Base-by-base conservation (phyloP, 2,797 vertebrate genomes). In the Eulemur rubriventer region DNA sequence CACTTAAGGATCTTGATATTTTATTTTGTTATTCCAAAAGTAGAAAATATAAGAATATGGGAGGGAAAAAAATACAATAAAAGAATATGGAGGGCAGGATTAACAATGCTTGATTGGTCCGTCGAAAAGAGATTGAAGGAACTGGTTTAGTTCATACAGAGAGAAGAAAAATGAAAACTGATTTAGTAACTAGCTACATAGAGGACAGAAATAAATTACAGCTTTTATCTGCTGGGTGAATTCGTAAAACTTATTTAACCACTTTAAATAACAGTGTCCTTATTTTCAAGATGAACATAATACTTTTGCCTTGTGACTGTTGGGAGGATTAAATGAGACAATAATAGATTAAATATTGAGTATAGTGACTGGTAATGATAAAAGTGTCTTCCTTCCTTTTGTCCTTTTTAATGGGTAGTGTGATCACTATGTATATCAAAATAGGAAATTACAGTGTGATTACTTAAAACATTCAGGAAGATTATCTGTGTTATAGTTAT, bases 1-100 rank as follows among this genome's bases (percentile, higher is more conserved):
- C 38, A 91, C 86, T 93, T 86, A 28, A 87, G 22, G 94, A 76
- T 70, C 89, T 82, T 26, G 3, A 16, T n/a, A 14, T 83, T 95
- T 82, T 85, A 41, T 90, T 69, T 90, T 79, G n/a, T 7, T 57
- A 43, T 79, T 75, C 30, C 30, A 78, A 91, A 96, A 73, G 11
- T 82, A 11, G n/a, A 55, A 78, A 82, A 20, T 17, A 38, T 43
- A 46, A 41, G 1, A 14, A n/a, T 75, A 18, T 14, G 4, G 1
- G 55, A 3, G 12, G 52, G 55, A 52, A 52, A 22, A 8, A 24
- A 57, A 11, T 30, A 55, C 72, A 79, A 20, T 22, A n/a, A 59
- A 46, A 41, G 1, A 14, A n/a, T 75, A 18, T 12, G 4, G 4
- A 87, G 16, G 9, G 1, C 57, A 57, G 10, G 6, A 65, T 69